Evolutionary conservation across 2,113 vertebrate species (phyloP), one percentile per base, ranked within the genome.

Genomic region (Amia ocellicauda): DNA sequence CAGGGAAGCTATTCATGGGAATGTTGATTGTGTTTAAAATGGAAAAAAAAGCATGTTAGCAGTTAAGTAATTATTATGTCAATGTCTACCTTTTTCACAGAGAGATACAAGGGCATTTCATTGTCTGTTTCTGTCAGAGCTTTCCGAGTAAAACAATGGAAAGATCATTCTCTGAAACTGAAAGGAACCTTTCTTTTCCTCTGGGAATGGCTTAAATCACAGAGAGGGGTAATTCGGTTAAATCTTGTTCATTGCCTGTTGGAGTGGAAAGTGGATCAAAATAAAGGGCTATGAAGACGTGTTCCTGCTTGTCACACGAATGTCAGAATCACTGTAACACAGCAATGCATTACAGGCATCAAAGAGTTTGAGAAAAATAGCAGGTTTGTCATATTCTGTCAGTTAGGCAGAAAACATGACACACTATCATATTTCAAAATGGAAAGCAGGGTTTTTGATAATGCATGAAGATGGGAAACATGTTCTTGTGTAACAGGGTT

Each of bases 181-280:
- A 36, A 36, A 36, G 31, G 11, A 36, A 11, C 31, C 31, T 50
- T 22, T 36, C 43, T 49, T 27, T 47, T 62, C 52, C 28, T 29
- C 4, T 7, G 40, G 14, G 36, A 24, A 45, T 24, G 41, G 41
- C 50, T 56, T 26, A 52, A 58, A 11, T 23, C 13, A 51, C 23
- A 14, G 53, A 17, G 42, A 57, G 26, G 53, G 53, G 60, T 56
- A 64, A 64, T 64, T 64, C 27, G 3, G 52, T 20, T 19, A 56
- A 62, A 41, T 58, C n/a, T 20, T 47, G 60, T 26, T 27, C 55
- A 41, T 27, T 42, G 55, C 36, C 22, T 42, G 54, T 31, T 42
- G 45, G 58, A 55, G n/a, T 43, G 61, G 53, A 41, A 59, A 58
- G 42, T 58, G 53, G 9, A 57, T 50, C 29, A 2, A 40, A 58